These are phyloP conservation scores for Kobus ellipsiprymnus DNA, from an alignment of 2,113 vertebrate species.

Conservation along the genomic window DNA sequence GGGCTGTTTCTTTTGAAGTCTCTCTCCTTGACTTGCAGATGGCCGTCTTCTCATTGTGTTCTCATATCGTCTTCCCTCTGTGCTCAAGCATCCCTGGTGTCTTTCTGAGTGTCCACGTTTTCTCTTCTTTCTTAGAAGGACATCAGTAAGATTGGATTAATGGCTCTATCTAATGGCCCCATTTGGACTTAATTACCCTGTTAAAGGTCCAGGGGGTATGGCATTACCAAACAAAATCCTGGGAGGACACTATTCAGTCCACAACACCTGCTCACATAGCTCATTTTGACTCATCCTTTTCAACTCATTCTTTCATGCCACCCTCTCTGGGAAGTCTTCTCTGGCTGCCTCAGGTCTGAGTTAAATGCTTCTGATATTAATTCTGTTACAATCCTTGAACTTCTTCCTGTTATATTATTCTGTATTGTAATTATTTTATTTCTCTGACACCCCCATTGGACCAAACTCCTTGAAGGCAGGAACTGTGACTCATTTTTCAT, in stretches of 20 bases:
- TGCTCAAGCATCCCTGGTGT: rapidly evolving
- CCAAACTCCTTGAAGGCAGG: not conserved
- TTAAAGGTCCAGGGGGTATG: not conserved
- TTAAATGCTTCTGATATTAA: not conserved
- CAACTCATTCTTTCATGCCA: not conserved
- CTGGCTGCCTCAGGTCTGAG: not conserved
- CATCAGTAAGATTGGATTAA: not conserved
- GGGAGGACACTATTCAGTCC: not conserved
- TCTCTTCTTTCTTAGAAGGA: not conserved
- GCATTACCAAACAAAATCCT: not conserved
- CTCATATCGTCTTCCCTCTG: not conserved
- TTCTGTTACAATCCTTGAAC: not conserved
- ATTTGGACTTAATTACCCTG: not conserved
- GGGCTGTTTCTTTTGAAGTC: not conserved
- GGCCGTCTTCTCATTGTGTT: not conserved
- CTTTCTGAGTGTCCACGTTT: not conserved
- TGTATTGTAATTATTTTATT: not conserved
- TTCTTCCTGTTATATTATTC: not conserved
- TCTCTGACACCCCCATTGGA: not conserved
- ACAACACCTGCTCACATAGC: not conserved
- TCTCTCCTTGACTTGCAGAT: not conserved
- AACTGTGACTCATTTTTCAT: not conserved
- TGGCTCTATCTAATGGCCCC: not conserved
- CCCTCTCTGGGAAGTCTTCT: not conserved
- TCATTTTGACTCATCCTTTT: not conserved